Evolutionary conservation across 2,888 invertebrate genomes (phyloP).

Genomic region (Pasiphila rectangulata): DNA sequence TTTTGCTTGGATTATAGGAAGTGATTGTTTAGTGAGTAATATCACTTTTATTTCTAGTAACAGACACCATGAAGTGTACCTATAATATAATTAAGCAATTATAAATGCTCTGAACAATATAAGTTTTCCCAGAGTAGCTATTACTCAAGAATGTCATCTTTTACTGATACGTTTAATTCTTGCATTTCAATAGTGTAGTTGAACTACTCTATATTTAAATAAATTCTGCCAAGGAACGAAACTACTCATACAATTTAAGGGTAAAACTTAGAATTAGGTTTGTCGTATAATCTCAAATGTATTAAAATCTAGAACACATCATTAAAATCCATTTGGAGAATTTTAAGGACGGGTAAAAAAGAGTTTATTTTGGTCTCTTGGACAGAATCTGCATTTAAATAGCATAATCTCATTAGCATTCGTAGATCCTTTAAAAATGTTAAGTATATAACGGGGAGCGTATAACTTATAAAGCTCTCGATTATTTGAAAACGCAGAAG

Average conservation of each 20-base stretch:
- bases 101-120: slow-evolving; percentile 7
- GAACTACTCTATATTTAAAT: not conserved
- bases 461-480: too few species aligned
- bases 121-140: slow-evolving; percentile 5
- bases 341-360: slow-evolving; percentile 27
- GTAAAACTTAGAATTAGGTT: too few species aligned
- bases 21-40: not conserved
- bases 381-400: slow-evolving; percentile 30
- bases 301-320: slow-evolving; percentile 26
- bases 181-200: not conserved
- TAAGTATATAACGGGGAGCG: not conserved
- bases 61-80: not conserved
- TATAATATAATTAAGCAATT: not conserved
- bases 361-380: slow-evolving; percentile 22
- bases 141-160: slow-evolving; percentile 2
- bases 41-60: not conserved
- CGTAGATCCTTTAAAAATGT: slow-evolving; percentile 12
- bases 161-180: not conserved
- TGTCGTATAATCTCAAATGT: too few species aligned
- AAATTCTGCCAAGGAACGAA: too few species aligned
- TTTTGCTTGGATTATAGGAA: not conserved
- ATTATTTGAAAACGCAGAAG: too few species aligned
- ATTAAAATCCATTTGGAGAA: slow-evolving; percentile 26
- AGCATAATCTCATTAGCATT: slow-evolving; percentile 24
- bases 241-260: too few species aligned